Evolutionary conservation across 2,797 vertebrate genomes (phyloP).

Genomic region (Siniperca scherzeri): DNA sequence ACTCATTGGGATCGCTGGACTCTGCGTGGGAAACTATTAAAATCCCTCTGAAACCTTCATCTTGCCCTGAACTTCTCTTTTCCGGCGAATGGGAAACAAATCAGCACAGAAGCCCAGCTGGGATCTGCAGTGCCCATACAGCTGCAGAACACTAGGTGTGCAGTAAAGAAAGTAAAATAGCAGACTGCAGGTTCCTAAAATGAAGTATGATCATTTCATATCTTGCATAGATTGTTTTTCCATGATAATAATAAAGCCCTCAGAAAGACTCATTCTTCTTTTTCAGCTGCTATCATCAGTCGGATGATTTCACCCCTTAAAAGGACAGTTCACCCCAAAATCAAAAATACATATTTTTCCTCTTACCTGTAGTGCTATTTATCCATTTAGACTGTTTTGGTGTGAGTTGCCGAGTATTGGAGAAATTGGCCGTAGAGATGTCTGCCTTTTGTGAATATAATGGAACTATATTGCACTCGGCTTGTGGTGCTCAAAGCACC

Average conservation of each 20-base stretch:
- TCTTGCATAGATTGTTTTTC: neutral
- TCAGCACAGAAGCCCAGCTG: neutral
- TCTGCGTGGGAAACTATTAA: constrained; percentile 26
- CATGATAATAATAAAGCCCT: neutral
- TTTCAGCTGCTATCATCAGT: neutral
- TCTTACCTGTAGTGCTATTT: too few relatives aligned
- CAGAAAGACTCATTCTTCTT: neutral
- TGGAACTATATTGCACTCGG: too few relatives aligned
- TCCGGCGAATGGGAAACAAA: constrained; percentile 17
- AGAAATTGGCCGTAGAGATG: too few relatives aligned
- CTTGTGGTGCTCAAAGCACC: too few relatives aligned
- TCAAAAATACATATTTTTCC: too few relatives aligned
- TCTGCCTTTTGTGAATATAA: too few relatives aligned
- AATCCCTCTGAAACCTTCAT: constrained; percentile 39
- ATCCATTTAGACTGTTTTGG: too few relatives aligned
- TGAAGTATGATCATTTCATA: constrained; percentile 1
- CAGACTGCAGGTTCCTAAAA: neutral
- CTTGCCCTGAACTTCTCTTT: neutral
- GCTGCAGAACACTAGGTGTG: neutral
- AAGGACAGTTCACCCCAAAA: too few relatives aligned
- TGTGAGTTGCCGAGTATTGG: too few relatives aligned
- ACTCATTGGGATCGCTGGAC: constrained; percentile 15
- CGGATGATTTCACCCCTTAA: neutral
- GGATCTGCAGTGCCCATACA: neutral
- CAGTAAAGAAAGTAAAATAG: neutral